Evolutionary conservation across 2,113 vertebrate genomes (phyloP).

Genomic region (Chinchilla lanigera): DNA sequence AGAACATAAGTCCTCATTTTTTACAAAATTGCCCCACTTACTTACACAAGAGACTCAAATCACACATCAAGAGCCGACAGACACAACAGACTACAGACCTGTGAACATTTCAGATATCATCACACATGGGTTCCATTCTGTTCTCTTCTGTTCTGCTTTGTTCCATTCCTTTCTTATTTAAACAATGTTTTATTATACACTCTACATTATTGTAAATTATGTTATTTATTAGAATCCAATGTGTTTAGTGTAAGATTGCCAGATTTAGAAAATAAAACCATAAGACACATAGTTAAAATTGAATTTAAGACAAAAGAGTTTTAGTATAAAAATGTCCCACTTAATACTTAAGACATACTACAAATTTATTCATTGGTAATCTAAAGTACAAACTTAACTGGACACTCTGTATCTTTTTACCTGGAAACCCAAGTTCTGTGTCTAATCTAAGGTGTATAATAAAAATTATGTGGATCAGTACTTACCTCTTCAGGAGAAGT

Average conservation of each 20-base stretch:
- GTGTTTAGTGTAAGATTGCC: not conserved
- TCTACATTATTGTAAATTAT: not conserved
- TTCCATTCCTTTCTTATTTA: not conserved
- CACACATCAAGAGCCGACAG: too few species aligned
- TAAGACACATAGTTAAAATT: not conserved
- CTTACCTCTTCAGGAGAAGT: not conserved
- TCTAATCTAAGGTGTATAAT: not conserved
- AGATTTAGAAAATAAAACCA: constrained; percentile 9
- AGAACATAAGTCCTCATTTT: not conserved
- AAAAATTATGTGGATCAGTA: not conserved
- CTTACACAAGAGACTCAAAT: too few species aligned
- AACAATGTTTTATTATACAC: not conserved
- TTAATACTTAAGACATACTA: not conserved
- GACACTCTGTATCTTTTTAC: not conserved
- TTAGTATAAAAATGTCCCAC: not conserved
- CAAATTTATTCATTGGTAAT: not conserved
- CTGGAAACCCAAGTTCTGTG: not conserved
- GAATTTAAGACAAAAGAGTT: not conserved
- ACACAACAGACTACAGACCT: too few species aligned
- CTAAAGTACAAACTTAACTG: not conserved
- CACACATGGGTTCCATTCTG: too few species aligned
- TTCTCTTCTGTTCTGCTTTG: too few species aligned
- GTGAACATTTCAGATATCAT: too few species aligned
- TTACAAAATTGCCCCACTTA: too few species aligned
- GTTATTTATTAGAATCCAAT: not conserved